Evolutionary conservation across 2,888 invertebrate species (phyloP).

Genomic region (Cerceris ruficornis): DNA sequence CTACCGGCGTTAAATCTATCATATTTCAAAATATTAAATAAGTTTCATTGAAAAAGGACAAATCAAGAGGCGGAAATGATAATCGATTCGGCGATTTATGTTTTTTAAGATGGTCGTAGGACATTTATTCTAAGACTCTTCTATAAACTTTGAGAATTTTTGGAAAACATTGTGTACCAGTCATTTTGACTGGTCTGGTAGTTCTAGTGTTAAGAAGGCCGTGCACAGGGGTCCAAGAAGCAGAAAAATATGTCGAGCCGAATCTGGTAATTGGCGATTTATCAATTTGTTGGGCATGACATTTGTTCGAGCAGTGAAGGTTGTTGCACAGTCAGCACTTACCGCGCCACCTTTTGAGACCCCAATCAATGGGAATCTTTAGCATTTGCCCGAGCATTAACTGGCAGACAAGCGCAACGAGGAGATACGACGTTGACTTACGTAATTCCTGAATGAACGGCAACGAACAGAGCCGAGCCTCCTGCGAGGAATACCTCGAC

Average conservation of each 20-base stretch:
- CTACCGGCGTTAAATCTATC: no score
- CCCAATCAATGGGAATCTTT: conserved; percentile 59
- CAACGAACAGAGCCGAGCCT: conserved; percentile 22
- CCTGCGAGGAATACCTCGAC: conserved; percentile 5
- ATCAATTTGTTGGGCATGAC: conserved; percentile 50
- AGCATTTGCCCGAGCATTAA: conserved; percentile 56
- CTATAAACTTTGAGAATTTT: no score
- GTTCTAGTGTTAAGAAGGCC: no score
- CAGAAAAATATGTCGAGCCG: not conserved
- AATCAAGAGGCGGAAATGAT: no score
- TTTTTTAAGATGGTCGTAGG: no score
- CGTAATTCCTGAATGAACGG: conserved; percentile 59
- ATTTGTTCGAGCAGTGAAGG: conserved; percentile 30
- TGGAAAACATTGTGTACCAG: no score
- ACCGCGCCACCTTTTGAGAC: conserved; percentile 50
- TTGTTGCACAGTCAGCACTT: conserved; percentile 23
- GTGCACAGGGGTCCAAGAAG: no score
- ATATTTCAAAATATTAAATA: no score
- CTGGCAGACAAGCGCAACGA: conserved; percentile 57
- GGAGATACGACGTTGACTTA: conserved; percentile 52
- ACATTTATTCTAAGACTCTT: no score
- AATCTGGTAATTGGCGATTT: conserved; percentile 28
- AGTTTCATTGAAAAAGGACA: no score
- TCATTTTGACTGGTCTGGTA: no score
- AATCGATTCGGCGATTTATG: no score